Evolutionary conservation across 2,797 vertebrate genomes (phyloP), one percentile per base, ranked within the genome.

Genomic region (Sylvilagus floridanus): DNA sequence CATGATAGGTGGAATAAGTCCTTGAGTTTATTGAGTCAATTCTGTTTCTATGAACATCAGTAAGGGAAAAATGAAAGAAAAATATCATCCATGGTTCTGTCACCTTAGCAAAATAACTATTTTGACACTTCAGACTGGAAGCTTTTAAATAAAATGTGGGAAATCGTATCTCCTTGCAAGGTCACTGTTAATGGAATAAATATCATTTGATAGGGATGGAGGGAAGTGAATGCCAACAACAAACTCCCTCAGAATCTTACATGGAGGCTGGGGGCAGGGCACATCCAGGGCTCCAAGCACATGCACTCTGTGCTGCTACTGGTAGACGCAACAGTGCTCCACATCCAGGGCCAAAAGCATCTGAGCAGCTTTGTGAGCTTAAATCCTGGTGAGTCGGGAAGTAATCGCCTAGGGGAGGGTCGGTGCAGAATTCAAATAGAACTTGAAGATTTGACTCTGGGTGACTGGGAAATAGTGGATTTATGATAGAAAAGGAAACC

Each of bases 1-100:
- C 66, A 28, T 35, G 69, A 28, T 14, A 77, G 37, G 60, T 14
- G 22, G 21, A 26, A 7, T 62, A 69, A 85, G 42, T 73, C 66
- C 57, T 89, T 65, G 89, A 77, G 26, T 84, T 91, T 91, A 57
- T 24, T 16, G 7, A 60, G 63, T 42, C 52, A 65, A 4, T 81
- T 62, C 21, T 87, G 63, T 93, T 73, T 73, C 28, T 50, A 21
- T 37, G 57, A 95, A 65, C 8, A 77, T 42, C 28, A 63, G 54
- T 30, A 83, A 57, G 13, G 13, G 66, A 71, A 84, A 83, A n/a
- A 85, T n/a, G 13, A 79, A 79, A 91, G 26, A 79, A 93, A 91
- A 95, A 63, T 47, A 66, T 42, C 4, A 37, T 37, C 24, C 19
- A 37, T 0, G 65, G 77, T 81, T 86, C 66, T 77, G 26, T 79